Evolutionary conservation across 2,113 vertebrate species (phyloP).

Genomic region (Geococcyx californianus): DNA sequence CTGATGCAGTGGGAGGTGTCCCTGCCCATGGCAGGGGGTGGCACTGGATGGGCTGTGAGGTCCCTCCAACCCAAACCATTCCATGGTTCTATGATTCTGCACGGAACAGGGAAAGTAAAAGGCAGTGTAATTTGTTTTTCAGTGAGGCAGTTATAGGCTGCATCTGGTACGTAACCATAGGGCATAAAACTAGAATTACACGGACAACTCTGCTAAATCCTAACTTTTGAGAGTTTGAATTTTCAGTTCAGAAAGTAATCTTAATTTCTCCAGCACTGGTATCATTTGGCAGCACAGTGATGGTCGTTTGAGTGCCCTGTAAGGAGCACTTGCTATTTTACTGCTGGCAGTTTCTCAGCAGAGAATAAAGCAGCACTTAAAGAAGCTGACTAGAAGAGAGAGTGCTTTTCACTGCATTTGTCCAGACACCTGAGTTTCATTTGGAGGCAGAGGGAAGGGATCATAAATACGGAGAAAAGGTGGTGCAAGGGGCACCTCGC

Average conservation of each 20-base stretch:
- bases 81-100: not conserved
- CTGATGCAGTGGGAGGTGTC: too few species aligned
- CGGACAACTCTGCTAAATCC: not conserved
- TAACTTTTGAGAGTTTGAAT: not conserved
- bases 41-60: too few species aligned
- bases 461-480: not conserved
- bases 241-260: not conserved
- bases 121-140: not conserved
- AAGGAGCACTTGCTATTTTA: not conserved
- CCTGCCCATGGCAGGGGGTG: too few species aligned
- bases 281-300: not conserved
- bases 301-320: not conserved
- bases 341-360: not conserved
- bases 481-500: rapidly evolving
- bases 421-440: not conserved
- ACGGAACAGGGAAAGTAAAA: not conserved
- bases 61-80: too few species aligned
- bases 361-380: not conserved
- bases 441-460: not conserved
- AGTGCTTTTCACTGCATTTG: not conserved
- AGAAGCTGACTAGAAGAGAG: not conserved
- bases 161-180: rapidly evolving
- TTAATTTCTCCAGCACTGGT: not conserved
- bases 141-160: not conserved
- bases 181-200: not conserved